Percentiles rank a stretch among this genome's conserved stretches.
Conservation (phyloP, 2,888 invertebrate species). For the Papilio gigon region DNA sequence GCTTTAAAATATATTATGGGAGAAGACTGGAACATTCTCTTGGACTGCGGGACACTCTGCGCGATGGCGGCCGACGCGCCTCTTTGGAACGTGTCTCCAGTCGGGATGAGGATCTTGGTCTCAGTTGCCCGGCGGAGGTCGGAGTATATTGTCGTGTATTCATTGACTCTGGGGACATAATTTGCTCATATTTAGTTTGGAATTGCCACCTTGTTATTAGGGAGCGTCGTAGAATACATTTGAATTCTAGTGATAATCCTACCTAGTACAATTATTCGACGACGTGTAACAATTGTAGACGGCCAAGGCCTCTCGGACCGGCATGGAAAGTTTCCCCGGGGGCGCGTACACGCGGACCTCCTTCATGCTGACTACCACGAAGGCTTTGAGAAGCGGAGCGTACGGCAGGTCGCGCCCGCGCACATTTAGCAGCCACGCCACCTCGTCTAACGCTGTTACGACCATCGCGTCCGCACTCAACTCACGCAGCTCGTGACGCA, state of each 20-base stretch:
- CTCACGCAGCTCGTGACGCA: slow-evolving; percentile 84
- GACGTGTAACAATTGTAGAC: slow-evolving; percentile 83
- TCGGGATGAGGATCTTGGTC: slow-evolving; percentile 86
- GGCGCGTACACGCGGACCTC: slow-evolving; percentile 88
- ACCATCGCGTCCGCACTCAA: slow-evolving; percentile 89
- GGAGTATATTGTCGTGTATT: slow-evolving; percentile 86
- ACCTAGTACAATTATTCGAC: slow-evolving; percentile 83
- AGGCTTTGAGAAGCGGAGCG: slow-evolving; percentile 90
- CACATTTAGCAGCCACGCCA: slow-evolving; percentile 93
- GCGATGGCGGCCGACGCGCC: slow-evolving; percentile 89
- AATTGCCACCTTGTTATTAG: too few relatives aligned
- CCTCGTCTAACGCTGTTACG: slow-evolving; percentile 92
- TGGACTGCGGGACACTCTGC: slow-evolving; percentile 82
- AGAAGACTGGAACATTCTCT: slow-evolving; percentile 85
- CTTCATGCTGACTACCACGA: slow-evolving; percentile 85
- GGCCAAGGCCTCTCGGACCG: slow-evolving; percentile 77
- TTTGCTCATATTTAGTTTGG: too few relatives aligned
- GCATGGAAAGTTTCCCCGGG: slow-evolving; percentile 83
- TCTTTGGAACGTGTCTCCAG: slow-evolving; percentile 85
- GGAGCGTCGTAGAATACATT: too few relatives aligned
- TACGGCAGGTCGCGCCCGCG: slow-evolving; percentile 92
- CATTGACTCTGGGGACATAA: slow-evolving; percentile 84
- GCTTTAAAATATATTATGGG: slow-evolving; percentile 94
- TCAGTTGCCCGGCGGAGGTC: slow-evolving; percentile 85
- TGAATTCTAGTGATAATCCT: slow-evolving; percentile 25